Evolutionary conservation across 2,797 vertebrate genomes (phyloP).

Genomic region (Sebastes matsubarae): DNA sequence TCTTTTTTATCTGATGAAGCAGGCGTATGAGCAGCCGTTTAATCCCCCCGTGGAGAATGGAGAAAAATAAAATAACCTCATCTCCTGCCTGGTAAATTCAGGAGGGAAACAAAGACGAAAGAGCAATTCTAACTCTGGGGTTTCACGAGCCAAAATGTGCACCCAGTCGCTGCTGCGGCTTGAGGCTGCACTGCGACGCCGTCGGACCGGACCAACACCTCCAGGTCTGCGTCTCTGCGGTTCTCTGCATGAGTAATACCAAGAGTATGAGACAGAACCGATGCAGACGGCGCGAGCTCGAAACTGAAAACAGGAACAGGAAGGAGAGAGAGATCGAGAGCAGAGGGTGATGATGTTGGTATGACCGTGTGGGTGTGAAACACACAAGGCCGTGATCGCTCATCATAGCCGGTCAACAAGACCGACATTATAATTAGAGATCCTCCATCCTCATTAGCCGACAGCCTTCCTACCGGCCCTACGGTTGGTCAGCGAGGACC

Average conservation of each 20-base stretch:
- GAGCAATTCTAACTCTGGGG: conserved; percentile 1
- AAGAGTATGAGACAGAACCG: neutral
- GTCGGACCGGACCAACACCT: conserved; percentile 15
- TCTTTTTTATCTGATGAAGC: conserved; percentile 25
- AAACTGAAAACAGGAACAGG: neutral
- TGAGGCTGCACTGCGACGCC: conserved; percentile 7
- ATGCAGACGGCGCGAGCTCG: neutral
- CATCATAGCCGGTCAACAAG: conserved; percentile 22
- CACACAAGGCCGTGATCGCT: conserved; percentile 3
- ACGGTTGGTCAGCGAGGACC: conserved; percentile 22
- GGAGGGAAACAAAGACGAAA: conserved; percentile 11
- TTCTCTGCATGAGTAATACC: conserved; percentile 16
- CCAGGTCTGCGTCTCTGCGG: conserved; percentile 2
- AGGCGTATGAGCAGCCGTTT: conserved; percentile 13
- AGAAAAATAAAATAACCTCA: conserved; percentile 28
- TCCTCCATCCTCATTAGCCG: conserved; percentile 36
- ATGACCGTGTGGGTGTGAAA: conserved; percentile 47
- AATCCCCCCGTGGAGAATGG: conserved; percentile 9
- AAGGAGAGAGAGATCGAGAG: neutral
- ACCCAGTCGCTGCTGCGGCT: conserved; percentile 27
- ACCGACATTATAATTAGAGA: conserved; percentile 34
- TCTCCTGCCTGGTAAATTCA: conserved; percentile 37
- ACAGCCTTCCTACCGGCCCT: conserved; percentile 20
- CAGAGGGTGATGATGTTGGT: neutral
- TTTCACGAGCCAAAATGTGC: conserved; percentile 30